phyloP scores from a whole-genome alignment of 2,113 vertebrate species.

The Sander lucioperca region DNA sequence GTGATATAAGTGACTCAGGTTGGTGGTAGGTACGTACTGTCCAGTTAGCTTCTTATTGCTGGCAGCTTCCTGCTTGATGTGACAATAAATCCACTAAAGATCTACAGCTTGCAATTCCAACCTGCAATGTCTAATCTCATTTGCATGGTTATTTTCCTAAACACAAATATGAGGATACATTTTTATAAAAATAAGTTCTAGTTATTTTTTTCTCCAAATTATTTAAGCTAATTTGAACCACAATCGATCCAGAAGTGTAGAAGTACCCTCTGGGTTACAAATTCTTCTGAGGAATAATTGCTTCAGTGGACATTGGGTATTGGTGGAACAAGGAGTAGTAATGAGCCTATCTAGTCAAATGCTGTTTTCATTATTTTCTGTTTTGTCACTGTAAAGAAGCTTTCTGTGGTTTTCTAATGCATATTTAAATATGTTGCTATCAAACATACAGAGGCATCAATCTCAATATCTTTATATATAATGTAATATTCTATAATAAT shows the following conservation, averaged over 20 bases:
- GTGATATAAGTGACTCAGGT: not conserved
- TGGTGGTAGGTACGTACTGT: not conserved
- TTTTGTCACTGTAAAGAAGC: not conserved
- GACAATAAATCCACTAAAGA: not conserved
- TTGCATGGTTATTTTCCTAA: not conserved
- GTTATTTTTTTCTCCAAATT: not conserved
- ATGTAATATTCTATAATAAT: conserved; percentile 13
- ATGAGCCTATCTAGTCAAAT: too few relatives aligned
- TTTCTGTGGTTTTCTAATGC: not conserved
- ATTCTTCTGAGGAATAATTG: too few relatives aligned
- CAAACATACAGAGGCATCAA: not conserved
- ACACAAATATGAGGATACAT: not conserved
- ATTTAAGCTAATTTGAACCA: not conserved
- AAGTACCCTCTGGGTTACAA: too few relatives aligned
- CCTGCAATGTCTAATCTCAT: not conserved
- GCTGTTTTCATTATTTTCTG: not conserved
- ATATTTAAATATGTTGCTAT: not conserved
- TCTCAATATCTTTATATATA: conserved; percentile 5
- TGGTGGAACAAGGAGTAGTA: too few relatives aligned
- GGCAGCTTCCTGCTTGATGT: not conserved
- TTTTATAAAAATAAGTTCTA: not conserved
- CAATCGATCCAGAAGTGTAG: not conserved
- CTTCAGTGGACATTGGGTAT: too few relatives aligned
- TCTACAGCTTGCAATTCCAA: not conserved
- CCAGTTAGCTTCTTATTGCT: not conserved